These are phyloP conservation scores for Hippocampus barbouri DNA, from an alignment of 2,113 vertebrate species.

Conservation along the genomic window DNA sequence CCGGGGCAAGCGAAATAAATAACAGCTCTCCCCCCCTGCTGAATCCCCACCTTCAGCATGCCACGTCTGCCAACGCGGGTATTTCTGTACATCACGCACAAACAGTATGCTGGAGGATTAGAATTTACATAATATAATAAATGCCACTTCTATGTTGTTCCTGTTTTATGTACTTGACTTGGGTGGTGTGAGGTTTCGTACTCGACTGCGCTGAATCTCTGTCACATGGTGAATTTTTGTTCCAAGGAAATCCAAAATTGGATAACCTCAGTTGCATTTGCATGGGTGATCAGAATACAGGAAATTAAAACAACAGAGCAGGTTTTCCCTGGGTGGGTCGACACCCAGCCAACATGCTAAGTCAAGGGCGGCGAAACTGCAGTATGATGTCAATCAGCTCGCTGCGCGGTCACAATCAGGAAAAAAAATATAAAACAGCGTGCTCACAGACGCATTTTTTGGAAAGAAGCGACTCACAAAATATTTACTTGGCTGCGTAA, in stretches of 20 bases:
- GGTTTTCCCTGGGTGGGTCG: too few species aligned
- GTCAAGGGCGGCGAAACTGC: too few species aligned
- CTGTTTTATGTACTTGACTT: not conserved
- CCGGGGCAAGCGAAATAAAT: not conserved
- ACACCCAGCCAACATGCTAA: too few species aligned
- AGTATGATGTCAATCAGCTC: too few species aligned
- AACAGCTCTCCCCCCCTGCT: not conserved
- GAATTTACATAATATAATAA: not conserved
- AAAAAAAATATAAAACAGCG: not conserved
- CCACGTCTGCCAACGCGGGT: not conserved
- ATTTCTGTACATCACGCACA: not conserved
- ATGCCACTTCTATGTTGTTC: not conserved
- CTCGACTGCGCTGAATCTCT: not conserved
- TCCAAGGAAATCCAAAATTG: too few species aligned
- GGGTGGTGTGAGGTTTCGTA: not conserved
- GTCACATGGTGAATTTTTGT: not conserved
- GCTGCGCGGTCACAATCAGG: not conserved
- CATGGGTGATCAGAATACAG: too few species aligned
- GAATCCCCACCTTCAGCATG: conserved; percentile 17
- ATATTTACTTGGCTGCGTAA: not conserved
- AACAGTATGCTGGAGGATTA: too few species aligned
- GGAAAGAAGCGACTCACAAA: not conserved
- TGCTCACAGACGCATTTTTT: not conserved
- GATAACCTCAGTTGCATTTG: too few species aligned
- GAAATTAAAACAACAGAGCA: too few species aligned